Evolutionary conservation across 2,797 vertebrate species (phyloP), one percentile per base, ranked within the genome.

Genomic region (Sylvilagus floridanus): DNA sequence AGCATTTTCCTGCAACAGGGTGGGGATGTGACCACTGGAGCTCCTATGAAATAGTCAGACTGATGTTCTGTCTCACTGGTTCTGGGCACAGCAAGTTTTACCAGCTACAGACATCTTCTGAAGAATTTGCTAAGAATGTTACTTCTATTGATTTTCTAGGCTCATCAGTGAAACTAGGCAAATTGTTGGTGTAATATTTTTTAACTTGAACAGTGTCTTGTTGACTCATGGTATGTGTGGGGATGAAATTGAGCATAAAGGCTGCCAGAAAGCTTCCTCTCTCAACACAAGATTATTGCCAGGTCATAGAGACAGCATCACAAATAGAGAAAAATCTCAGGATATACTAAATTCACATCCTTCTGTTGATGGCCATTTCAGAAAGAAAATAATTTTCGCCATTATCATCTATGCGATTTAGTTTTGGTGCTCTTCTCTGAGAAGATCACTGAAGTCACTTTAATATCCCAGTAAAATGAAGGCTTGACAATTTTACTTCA

Each of bases 121-220:
- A 84, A 86, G 9, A 91, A 57, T 73, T 95, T 68, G 68, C 22
- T 63, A 76, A 62, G 57, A 93, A 57, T 93, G 73, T 66, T 50
- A 65, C 73, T 77, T 72, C 54, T n/a, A 75, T 26, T 87, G 87
- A 75, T 84, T 88, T 84, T 88, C 78, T 77, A 22, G n/a, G 19
- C 22, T 95, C 22, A 54, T 89, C 69, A 12, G 32, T 86, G 24
- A 54, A 84, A 28, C 19, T 37, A 76, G 62, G 37, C 10, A 52
- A 50, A 52, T 52, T 77, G 26, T 42, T 90, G n/a, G 21, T 85
- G n/a, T 93, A 94, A 92, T 95, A 84, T 91, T 78, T 86, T 24
- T 57, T 94, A 77, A 77, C 77, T 91, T 93, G 66, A 86, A 85
- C 22, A 50, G 19, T 85, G 47, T 96, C 42, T 50, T 82, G 26